Conservation (phyloP, 2,113 vertebrate genomes). For the Pteronura brasiliensis region DNA sequence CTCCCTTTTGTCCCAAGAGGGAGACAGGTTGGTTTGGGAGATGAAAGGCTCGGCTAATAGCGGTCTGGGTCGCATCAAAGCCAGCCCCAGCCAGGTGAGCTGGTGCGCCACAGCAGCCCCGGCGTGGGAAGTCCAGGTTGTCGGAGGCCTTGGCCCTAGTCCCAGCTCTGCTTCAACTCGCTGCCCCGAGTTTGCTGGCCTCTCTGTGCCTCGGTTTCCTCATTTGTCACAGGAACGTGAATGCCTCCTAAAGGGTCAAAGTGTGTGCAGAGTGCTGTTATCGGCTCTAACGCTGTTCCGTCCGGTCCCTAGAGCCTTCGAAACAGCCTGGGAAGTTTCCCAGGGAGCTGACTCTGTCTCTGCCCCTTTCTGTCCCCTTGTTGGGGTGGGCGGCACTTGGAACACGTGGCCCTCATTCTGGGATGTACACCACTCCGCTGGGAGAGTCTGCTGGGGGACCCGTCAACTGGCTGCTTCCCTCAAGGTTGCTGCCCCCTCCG, state of each 20-base stretch:
- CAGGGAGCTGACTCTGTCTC: neutral
- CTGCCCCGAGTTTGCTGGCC: neutral
- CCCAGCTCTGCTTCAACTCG: neutral
- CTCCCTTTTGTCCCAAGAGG: slow-evolving; percentile 12
- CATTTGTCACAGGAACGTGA: neutral
- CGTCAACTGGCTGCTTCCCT: neutral
- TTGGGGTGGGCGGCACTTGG: neutral
- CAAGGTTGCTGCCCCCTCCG: neutral
- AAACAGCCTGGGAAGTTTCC: neutral
- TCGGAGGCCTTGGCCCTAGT: neutral
- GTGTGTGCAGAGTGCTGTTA: neutral
- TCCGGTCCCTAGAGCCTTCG: neutral
- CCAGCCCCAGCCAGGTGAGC: neutral
- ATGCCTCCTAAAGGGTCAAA: neutral
- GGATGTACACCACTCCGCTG: neutral
- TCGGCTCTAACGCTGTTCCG: rapidly evolving
- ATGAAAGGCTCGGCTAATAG: slow-evolving; percentile 21
- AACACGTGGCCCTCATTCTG: neutral
- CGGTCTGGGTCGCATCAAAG: slow-evolving; percentile 33
- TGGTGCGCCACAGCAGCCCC: neutral
- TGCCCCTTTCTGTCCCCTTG: neutral
- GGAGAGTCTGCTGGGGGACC: neutral
- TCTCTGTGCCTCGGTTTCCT: slow-evolving; percentile 18
- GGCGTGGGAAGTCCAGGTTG: neutral
- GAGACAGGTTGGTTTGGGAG: slow-evolving; percentile 14